Percentiles rank a stretch among this genome's conserved stretches.
phyloP scores from a whole-genome alignment of 2,888 invertebrate genomes.

The Branchipolynoe longqiensis region DNA sequence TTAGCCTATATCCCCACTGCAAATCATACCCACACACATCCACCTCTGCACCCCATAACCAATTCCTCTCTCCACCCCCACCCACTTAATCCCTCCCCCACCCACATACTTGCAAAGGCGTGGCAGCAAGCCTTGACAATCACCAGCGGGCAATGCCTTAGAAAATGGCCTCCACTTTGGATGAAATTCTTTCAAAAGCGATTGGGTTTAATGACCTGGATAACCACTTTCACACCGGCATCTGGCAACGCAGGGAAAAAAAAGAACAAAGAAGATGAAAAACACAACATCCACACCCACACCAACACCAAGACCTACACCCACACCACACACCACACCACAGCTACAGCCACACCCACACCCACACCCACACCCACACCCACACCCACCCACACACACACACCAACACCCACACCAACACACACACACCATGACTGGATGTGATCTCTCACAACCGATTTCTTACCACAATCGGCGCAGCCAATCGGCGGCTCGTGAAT shows the following conservation, averaged over 20 bases:
- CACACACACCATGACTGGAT: neutral
- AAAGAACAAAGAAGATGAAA: neutral
- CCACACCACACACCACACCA: neutral
- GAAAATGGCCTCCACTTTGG: conserved; percentile 19
- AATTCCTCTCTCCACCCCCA: too few species aligned
- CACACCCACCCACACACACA: neutral
- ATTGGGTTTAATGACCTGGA: conserved; percentile 38
- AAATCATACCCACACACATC: neutral
- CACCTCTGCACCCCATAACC: too few species aligned
- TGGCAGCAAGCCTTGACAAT: neutral
- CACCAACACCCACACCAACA: neutral
- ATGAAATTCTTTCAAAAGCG: conserved; percentile 25
- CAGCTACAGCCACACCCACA: neutral
- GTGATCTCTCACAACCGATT: conserved; percentile 13
- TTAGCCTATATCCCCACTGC: neutral
- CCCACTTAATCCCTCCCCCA: too few species aligned
- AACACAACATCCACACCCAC: neutral
- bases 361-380: neutral
- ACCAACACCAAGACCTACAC: neutral
- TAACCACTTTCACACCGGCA: conserved; percentile 34
- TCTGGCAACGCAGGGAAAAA: conserved; percentile 2
- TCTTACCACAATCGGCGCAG: neutral
- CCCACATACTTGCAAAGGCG: too few species aligned
- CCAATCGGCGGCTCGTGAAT: conserved; percentile 9
- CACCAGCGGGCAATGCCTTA: neutral